Evolutionary conservation across 2,113 vertebrate species (phyloP).

Genomic region (Scartelaos histophorus): DNA sequence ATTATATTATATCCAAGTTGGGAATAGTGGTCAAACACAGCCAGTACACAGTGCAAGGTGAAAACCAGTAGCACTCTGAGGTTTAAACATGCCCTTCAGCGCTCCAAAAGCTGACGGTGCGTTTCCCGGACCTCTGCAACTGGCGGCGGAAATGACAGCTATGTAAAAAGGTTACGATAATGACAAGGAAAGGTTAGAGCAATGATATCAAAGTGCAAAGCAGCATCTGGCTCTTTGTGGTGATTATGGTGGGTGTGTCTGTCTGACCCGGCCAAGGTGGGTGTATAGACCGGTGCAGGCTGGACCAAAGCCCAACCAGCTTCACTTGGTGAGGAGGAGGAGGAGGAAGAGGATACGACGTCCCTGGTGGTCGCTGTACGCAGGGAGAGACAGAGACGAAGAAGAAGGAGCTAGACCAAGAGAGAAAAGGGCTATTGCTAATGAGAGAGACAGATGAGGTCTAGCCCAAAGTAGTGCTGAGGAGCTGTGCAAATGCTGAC

Average conservation of each 20-base stretch:
- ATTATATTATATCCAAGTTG: neutral
- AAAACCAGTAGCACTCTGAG: constrained; percentile 34
- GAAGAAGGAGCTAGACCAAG: constrained; percentile 26
- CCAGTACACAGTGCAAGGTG: constrained; percentile 37
- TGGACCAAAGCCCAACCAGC: constrained; percentile 55
- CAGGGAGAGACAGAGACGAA: constrained; percentile 48
- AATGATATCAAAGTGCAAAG: constrained; percentile 66
- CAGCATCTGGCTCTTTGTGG: constrained; percentile 53
- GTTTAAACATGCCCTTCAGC: constrained; percentile 59
- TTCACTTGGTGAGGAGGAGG: constrained; percentile 53
- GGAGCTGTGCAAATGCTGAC: constrained; percentile 52
- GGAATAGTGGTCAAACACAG: neutral
- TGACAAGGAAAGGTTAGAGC: constrained; percentile 67
- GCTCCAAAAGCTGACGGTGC: constrained; percentile 54
- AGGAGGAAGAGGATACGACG: constrained; percentile 49
- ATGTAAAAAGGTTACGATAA: constrained; percentile 64
- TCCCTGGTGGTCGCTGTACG: constrained; percentile 33
- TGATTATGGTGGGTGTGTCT: constrained; percentile 58
- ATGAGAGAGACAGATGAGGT: constrained; percentile 67
- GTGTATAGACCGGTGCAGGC: constrained; percentile 17
- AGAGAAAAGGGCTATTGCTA: constrained; percentile 36
- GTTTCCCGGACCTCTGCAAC: constrained; percentile 35
- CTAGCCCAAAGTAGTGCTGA: constrained; percentile 47
- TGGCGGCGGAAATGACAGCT: constrained; percentile 59
- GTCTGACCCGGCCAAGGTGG: constrained; percentile 63